Evolutionary conservation across 1,140 invertebrate species (phyloP).

Genomic region (Drosophila hydei): DNA sequence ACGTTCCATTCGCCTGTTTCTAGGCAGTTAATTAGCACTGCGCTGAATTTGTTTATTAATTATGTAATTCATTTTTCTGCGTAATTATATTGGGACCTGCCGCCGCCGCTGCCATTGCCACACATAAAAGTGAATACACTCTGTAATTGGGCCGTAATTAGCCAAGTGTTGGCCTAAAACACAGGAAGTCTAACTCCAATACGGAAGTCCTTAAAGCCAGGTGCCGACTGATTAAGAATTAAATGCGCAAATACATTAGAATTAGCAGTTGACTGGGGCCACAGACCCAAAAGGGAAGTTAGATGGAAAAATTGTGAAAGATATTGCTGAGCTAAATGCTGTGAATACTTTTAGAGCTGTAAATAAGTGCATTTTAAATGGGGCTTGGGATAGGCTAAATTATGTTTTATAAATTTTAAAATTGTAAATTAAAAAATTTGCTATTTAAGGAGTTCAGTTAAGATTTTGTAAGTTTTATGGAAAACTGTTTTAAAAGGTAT

Average conservation of each 20-base stretch:
- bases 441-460: too few species aligned
- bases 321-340: not conserved
- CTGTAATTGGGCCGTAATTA: constrained; percentile 52
- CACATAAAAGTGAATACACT: constrained; percentile 43
- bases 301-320: not conserved
- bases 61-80: constrained; percentile 58
- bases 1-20: constrained; percentile 2
- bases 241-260: constrained; percentile 36
- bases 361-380: not conserved
- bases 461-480: too few species aligned
- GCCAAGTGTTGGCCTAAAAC: constrained; percentile 39
- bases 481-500: too few species aligned
- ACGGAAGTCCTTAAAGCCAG: constrained; percentile 20
- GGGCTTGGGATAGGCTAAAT: not conserved
- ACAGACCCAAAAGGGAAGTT: constrained; percentile 3
- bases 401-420: not conserved
- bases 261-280: not conserved
- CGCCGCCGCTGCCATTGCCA: constrained; percentile 5
- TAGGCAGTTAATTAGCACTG: constrained; percentile 52
- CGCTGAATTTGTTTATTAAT: constrained; percentile 57
- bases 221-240: constrained; percentile 29
- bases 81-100: constrained; percentile 56
- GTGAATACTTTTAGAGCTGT: not conserved
- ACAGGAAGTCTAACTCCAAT: not conserved
- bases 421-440: too few species aligned